Conservation (phyloP, 2,888 invertebrate genomes). For the Liodrosophila aerea region DNA sequence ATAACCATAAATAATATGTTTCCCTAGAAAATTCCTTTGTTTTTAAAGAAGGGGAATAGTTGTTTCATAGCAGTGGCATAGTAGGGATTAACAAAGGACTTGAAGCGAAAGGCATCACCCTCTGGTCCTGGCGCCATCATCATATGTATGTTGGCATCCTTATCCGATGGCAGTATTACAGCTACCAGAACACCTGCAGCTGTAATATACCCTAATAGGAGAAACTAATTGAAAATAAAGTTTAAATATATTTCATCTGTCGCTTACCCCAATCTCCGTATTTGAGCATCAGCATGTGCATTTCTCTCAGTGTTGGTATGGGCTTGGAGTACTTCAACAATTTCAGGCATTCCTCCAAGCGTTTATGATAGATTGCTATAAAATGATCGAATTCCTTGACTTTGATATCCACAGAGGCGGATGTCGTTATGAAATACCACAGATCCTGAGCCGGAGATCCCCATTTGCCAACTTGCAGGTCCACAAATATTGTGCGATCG, state of each 20-base stretch:
- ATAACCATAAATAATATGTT: not conserved
- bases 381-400: conserved; percentile 76
- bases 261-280: conserved; percentile 72
- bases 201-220: conserved; percentile 55
- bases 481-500: conserved; percentile 67
- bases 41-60: conserved; percentile 73
- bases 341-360: conserved; percentile 67
- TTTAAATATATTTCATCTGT: rapidly evolving
- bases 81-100: conserved; percentile 58
- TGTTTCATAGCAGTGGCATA: conserved; percentile 71
- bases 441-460: conserved; percentile 77
- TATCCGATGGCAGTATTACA: conserved; percentile 67
- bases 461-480: conserved; percentile 76
- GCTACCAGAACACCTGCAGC: conserved; percentile 48
- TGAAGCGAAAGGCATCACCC: conserved; percentile 55
- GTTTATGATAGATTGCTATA: conserved; percentile 72
- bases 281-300: conserved; percentile 70
- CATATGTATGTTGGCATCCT: conserved; percentile 66
- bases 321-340: conserved; percentile 67
- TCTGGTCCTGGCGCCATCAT: conserved; percentile 59
- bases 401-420: conserved; percentile 65
- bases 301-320: conserved; percentile 69
- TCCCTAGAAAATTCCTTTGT: conserved; percentile 61
- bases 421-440: conserved; percentile 73
- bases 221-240: not conserved